Evolutionary conservation across 2,888 invertebrate genomes (phyloP).

Genomic region (Drosophila eohydei): DNA sequence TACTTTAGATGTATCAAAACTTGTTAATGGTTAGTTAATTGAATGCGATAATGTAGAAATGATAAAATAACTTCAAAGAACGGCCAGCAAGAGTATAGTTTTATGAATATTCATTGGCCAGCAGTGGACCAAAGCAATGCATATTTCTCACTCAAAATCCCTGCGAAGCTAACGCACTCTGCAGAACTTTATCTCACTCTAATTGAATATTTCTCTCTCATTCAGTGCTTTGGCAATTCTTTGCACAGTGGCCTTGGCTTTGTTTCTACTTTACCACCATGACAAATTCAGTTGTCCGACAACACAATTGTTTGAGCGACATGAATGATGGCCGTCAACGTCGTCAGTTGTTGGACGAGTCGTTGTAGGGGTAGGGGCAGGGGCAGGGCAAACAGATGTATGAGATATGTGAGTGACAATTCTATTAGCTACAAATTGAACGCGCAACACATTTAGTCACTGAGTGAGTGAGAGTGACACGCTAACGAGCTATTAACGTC

Average conservation of each 20-base stretch:
- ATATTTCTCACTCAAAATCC: slow-evolving; percentile 17
- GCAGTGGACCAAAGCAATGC: slow-evolving; percentile 6
- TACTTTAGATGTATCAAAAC: background rate
- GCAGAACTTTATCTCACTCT: background rate
- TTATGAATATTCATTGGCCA: too few species aligned
- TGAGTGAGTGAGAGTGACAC: slow-evolving; percentile 38
- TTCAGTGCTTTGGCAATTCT: slow-evolving; percentile 24
- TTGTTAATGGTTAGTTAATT: background rate
- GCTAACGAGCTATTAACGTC: slow-evolving; percentile 61
- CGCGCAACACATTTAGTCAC: slow-evolving; percentile 7
- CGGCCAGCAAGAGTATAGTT: too few species aligned
- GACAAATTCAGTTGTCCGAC: slow-evolving; percentile 78
- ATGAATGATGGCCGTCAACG: slow-evolving; percentile 65
- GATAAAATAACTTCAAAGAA: background rate
- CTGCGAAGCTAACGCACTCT: slow-evolving; percentile 23
- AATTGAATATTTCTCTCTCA: background rate
- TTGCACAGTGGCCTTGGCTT: slow-evolving; percentile 63
- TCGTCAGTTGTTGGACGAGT: slow-evolving; percentile 10
- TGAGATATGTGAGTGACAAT: slow-evolving; percentile 71
- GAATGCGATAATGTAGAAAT: background rate
- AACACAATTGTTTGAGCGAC: slow-evolving; percentile 64
- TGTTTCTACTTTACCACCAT: slow-evolving; percentile 68
- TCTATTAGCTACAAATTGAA: slow-evolving; percentile 74
- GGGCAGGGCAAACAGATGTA: slow-evolving; percentile 49
- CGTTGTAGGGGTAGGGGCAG: background rate